Evolutionary conservation across 2,113 vertebrate genomes (phyloP).

Genomic region (Podarcis raffonei): DNA sequence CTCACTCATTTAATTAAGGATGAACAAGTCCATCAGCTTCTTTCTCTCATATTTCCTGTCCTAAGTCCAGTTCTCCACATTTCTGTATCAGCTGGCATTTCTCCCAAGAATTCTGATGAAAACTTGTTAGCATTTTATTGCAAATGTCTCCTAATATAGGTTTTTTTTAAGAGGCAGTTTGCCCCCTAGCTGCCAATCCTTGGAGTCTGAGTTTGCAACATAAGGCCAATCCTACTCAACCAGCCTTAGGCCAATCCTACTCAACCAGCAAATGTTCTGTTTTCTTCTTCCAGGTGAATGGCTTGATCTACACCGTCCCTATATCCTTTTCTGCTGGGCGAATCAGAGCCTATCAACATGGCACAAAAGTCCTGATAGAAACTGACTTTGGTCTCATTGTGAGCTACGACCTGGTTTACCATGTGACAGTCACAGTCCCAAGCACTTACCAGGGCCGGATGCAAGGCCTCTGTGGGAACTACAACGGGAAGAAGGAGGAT

Average conservation of each 20-base stretch:
- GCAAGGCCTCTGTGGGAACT: slow-evolving; percentile 74
- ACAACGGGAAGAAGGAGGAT: slow-evolving; percentile 53
- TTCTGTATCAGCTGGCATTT: too few species aligned
- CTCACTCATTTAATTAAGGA: neutral
- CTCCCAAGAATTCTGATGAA: too few species aligned
- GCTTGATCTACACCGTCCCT: slow-evolving; percentile 50
- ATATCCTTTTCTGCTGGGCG: slow-evolving; percentile 46
- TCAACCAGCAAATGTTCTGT: neutral
- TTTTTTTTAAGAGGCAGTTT: too few species aligned
- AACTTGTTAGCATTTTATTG: too few species aligned
- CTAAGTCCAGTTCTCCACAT: too few species aligned
- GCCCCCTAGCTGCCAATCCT: too few species aligned
- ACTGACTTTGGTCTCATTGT: slow-evolving; percentile 63
- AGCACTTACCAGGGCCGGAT: slow-evolving; percentile 64
- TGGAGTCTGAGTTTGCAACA: too few species aligned
- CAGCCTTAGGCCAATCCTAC: too few species aligned
- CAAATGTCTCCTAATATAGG: too few species aligned
- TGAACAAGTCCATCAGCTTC: too few species aligned
- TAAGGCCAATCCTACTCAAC: too few species aligned
- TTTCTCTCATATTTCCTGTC: too few species aligned
- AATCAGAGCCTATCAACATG: slow-evolving; percentile 53
- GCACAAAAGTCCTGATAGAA: slow-evolving; percentile 40
- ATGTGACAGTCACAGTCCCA: slow-evolving; percentile 62
- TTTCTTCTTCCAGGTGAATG: slow-evolving; percentile 57
- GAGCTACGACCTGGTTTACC: slow-evolving; percentile 67